Evolutionary conservation across 1,140 invertebrate species (phyloP).

Genomic region (Caenorhabditis remanei): DNA sequence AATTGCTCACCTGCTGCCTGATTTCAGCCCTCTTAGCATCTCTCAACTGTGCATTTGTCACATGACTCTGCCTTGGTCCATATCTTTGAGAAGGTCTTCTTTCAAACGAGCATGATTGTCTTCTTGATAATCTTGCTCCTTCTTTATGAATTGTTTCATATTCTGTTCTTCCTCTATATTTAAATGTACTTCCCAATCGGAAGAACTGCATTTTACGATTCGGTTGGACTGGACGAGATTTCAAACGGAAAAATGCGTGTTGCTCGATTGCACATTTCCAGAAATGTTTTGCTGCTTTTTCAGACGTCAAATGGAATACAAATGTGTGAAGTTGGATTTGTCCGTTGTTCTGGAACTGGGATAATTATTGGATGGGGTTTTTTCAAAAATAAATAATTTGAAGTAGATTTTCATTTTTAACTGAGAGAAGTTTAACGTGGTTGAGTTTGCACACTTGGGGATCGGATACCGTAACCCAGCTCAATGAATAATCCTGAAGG

Average conservation of each 20-base stretch:
- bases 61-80: conserved; percentile 88
- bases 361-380: background rate
- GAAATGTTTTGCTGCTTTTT: conserved; percentile 96
- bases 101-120: conserved; percentile 83
- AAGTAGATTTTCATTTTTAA: background rate
- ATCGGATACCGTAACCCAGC: background rate
- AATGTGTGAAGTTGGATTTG: conserved; percentile 77
- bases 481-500: background rate
- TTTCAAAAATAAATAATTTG: background rate
- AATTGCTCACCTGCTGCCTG: conserved; percentile 51
- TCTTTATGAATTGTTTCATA: conserved; percentile 75
- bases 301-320: conserved; percentile 86
- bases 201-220: conserved; percentile 72
- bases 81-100: conserved; percentile 94
- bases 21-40: conserved; percentile 67
- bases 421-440: no score
- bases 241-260: conserved; percentile 94
- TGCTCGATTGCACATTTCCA: conserved; percentile 99
- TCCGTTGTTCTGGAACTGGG: conserved; percentile 66
- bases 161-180: conserved; percentile 75
- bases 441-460: background rate
- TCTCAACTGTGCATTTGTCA: conserved; percentile 78
- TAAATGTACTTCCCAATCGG: conserved; percentile 75
- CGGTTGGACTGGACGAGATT: conserved; percentile 66
- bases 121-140: conserved; percentile 63